Evolutionary conservation across 2,888 invertebrate species (phyloP).

Genomic region (Drosophila subquinaria): DNA sequence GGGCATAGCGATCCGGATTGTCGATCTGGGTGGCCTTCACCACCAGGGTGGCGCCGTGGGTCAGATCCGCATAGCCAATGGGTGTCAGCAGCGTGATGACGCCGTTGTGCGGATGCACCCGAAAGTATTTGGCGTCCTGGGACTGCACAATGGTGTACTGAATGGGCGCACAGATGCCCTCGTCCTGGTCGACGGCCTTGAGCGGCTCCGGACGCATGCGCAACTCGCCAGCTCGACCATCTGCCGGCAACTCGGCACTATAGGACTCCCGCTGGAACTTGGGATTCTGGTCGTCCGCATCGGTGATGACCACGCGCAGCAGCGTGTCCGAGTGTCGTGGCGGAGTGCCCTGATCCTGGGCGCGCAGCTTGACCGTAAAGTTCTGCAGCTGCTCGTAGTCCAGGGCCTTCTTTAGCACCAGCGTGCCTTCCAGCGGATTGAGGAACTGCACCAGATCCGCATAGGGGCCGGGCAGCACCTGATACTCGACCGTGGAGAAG

Average conservation of each 20-base stretch:
- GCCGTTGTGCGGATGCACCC: slow-evolving; percentile 84
- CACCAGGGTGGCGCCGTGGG: slow-evolving; percentile 91
- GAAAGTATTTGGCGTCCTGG: slow-evolving; percentile 85
- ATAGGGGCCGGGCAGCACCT: slow-evolving; percentile 91
- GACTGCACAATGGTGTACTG: slow-evolving; percentile 85
- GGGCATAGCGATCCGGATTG: slow-evolving; percentile 94
- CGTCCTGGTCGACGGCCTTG: slow-evolving; percentile 91
- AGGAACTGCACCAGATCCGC: slow-evolving; percentile 93
- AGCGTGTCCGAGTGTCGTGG: slow-evolving; percentile 91
- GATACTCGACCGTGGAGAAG: slow-evolving; percentile 94
- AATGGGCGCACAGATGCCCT: slow-evolving; percentile 85
- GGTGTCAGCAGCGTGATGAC: slow-evolving; percentile 83
- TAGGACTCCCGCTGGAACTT: slow-evolving; percentile 92
- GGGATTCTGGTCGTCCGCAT: slow-evolving; percentile 97
- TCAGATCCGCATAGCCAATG: slow-evolving; percentile 86
- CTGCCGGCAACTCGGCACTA: slow-evolving; percentile 89
- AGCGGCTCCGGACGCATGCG: slow-evolving; percentile 90
- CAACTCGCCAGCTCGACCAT: slow-evolving; percentile 87
- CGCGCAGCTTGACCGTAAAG: slow-evolving; percentile 91
- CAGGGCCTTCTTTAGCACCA: slow-evolving; percentile 91
- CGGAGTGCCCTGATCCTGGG: slow-evolving; percentile 93
- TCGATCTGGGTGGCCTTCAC: slow-evolving; percentile 93
- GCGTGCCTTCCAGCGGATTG: slow-evolving; percentile 93
- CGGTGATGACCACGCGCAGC: slow-evolving; percentile 92
- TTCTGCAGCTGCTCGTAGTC: slow-evolving; percentile 93